phyloP scores from a whole-genome alignment of 2,888 invertebrate species.

The Cantharis rufa region DNA sequence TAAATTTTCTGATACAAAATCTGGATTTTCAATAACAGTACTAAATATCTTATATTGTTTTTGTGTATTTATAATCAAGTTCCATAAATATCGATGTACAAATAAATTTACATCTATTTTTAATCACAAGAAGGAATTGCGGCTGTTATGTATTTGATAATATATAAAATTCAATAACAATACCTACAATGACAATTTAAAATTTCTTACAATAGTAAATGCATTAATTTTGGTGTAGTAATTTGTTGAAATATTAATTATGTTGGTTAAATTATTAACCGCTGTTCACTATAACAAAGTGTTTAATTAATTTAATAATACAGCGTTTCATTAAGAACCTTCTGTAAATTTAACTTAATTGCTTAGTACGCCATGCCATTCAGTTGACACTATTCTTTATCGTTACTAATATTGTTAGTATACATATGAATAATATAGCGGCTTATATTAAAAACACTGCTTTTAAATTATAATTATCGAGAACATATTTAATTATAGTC shows the following conservation, averaged over 20 bases:
- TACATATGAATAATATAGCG: neutral
- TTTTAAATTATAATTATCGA: neutral
- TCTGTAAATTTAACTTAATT: neutral
- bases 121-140: too few species aligned
- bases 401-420: neutral
- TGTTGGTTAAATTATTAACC: neutral
- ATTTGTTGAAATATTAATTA: neutral
- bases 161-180: too few species aligned
- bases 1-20: too few species aligned
- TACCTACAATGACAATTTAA: neutral
- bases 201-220: neutral
- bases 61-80: too few species aligned
- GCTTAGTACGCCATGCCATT: neutral
- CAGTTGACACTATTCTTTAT: neutral
- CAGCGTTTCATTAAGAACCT: neutral
- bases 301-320: neutral
- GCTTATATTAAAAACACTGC: neutral
- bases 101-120: too few species aligned
- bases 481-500: neutral
- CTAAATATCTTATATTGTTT: too few species aligned
- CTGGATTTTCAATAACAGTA: too few species aligned
- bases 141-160: too few species aligned
- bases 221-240: neutral
- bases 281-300: neutral
- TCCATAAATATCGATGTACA: too few species aligned